These are phyloP conservation scores for Agrotis exclamationis DNA, from an alignment of 2,888 invertebrate genomes.

Conservation along the genomic window DNA sequence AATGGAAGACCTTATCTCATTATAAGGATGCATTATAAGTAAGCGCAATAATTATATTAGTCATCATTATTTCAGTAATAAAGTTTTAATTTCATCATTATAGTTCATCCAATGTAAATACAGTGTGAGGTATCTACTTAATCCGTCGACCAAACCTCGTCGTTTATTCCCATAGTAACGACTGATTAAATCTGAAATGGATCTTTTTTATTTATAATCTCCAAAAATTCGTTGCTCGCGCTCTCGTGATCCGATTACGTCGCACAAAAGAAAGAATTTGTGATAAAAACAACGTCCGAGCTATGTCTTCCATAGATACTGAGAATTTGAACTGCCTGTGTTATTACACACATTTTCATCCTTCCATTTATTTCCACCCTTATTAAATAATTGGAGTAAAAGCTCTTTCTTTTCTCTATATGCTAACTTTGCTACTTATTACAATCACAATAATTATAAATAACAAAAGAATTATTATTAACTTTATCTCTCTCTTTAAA, in stretches of 20 bases:
- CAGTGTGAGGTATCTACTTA: neutral
- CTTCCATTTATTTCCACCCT: no score
- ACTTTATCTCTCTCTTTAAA: constrained; percentile 14
- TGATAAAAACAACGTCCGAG: neutral
- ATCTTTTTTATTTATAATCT: constrained; percentile 15
- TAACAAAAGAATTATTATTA: neutral
- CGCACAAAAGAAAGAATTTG: neutral
- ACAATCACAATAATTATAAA: no score
- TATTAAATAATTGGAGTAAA: no score
- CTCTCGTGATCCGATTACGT: constrained; percentile 15
- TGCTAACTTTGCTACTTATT: no score
- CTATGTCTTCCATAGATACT: neutral
- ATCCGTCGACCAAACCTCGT: neutral
- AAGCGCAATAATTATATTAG: no score
- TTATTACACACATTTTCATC: no score
- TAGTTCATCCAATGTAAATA: no score
- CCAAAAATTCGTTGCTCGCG: neutral
- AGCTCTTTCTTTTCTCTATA: no score
- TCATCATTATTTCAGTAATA: no score
- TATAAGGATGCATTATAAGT: no score
- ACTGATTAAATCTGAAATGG: neutral
- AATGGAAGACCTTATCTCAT: no score
- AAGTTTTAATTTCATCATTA: no score
- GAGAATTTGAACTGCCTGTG: neutral
- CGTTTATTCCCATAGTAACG: neutral